Percentiles rank a stretch among this genome's conserved stretches.
These are phyloP conservation scores for Falco berigora DNA, from an alignment of 2,797 vertebrate species.

Conservation along the genomic window DNA sequence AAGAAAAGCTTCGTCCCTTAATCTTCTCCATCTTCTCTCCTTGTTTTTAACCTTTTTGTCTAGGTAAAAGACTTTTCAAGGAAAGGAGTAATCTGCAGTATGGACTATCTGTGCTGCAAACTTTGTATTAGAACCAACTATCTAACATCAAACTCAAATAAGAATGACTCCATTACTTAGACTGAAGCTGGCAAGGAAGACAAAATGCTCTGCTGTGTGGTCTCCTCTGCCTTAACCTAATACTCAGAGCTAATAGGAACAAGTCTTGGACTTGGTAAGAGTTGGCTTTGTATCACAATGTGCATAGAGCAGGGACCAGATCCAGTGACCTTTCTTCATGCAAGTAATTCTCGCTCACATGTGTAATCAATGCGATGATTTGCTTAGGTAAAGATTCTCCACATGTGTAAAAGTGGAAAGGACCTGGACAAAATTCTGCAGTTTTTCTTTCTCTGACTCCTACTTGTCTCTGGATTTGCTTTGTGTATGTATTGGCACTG, in stretches of 20 bases:
- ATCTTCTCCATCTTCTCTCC: not conserved
- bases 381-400: slow-evolving; percentile 28
- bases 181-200: slow-evolving; percentile 9
- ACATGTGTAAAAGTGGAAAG: not conserved
- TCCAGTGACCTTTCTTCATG: slow-evolving; percentile 20
- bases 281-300: not conserved
- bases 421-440: slow-evolving; percentile 25
- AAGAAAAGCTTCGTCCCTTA: not conserved
- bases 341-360: not conserved
- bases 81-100: not conserved
- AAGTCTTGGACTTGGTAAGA: not conserved
- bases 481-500: slow-evolving; percentile 57
- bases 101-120: not conserved
- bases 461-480: slow-evolving; percentile 44
- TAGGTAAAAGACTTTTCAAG: not conserved
- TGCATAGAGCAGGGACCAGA: not conserved
- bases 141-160: not conserved
- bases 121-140: not conserved
- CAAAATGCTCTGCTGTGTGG: not conserved
- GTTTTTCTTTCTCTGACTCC: slow-evolving; percentile 57
- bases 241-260: not conserved
- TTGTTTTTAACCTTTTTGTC: not conserved
- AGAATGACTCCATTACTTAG: slow-evolving; percentile 41
- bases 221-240: slow-evolving; percentile 21
- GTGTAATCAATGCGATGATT: slow-evolving; percentile 4